These are phyloP conservation scores for Rynchops niger DNA, from an alignment of 2,113 vertebrate genomes.

Conservation along the genomic window DNA sequence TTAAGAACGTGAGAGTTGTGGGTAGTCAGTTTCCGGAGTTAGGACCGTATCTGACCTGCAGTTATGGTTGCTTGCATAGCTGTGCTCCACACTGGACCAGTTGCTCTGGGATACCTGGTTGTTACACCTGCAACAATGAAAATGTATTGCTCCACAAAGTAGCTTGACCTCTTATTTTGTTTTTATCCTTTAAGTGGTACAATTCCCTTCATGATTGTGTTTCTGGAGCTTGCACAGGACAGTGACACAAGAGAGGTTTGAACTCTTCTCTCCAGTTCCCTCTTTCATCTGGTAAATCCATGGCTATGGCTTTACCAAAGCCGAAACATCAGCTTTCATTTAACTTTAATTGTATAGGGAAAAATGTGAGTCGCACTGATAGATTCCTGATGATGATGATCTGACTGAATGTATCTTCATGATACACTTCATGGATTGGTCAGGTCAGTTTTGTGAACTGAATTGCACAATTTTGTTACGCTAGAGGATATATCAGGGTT, in stretches of 20 bases:
- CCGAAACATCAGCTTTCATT: neutral
- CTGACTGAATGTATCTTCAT: neutral
- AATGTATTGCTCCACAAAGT: neutral
- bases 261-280: neutral
- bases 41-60: rapidly evolving
- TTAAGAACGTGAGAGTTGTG: neutral
- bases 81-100: neutral
- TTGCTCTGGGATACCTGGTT: neutral
- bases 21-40: neutral
- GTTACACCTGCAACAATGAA: neutral
- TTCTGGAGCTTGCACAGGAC: neutral
- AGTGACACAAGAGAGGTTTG: neutral
- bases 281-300: rapidly evolving
- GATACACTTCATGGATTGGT: neutral
- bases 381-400: neutral
- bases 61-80: neutral
- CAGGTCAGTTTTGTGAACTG: neutral
- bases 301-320: neutral
- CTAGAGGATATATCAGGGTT: neutral
- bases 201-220: neutral
- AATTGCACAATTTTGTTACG: neutral
- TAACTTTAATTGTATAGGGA: neutral
- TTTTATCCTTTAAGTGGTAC: neutral
- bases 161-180: neutral
- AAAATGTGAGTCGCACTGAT: neutral